Evolutionary conservation across 2,797 vertebrate species (phyloP).

Genomic region (Agapornis canus): DNA sequence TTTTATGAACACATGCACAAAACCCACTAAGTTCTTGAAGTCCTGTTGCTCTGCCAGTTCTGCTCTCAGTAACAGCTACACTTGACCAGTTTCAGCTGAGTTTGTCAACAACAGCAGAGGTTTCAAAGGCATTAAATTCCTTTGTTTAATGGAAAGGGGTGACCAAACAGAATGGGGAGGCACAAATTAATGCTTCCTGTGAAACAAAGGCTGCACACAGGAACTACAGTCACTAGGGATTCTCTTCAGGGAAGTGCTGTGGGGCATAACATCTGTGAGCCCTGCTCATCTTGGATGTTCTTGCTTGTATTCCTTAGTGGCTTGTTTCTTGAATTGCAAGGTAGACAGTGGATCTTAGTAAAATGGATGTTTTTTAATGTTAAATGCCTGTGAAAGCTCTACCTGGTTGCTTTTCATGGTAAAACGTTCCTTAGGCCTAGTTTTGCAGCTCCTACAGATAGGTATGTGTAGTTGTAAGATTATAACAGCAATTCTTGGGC

Average conservation of each 20-base stretch:
- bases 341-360: background rate
- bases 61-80: background rate
- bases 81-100: constrained; percentile 17
- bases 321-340: background rate
- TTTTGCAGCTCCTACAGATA: background rate
- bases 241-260: background rate
- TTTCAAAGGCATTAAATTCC: constrained; percentile 13
- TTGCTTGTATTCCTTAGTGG: background rate
- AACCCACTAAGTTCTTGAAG: background rate
- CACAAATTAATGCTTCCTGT: background rate
- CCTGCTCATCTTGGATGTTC: background rate
- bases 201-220: background rate
- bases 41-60: background rate
- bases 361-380: background rate
- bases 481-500: background rate
- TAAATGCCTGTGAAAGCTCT: background rate
- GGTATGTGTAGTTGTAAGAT: background rate
- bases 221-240: background rate
- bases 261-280: background rate
- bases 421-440: background rate
- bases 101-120: background rate
- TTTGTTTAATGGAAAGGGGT: background rate
- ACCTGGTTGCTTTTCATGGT: background rate
- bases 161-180: background rate
- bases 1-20: background rate